A percentile compares a stretch with the other conserved stretches of the same genome.
These are phyloP conservation scores for Philopotamus ludificatus DNA, from an alignment of 1,140 invertebrate species.

Conservation along the genomic window DNA sequence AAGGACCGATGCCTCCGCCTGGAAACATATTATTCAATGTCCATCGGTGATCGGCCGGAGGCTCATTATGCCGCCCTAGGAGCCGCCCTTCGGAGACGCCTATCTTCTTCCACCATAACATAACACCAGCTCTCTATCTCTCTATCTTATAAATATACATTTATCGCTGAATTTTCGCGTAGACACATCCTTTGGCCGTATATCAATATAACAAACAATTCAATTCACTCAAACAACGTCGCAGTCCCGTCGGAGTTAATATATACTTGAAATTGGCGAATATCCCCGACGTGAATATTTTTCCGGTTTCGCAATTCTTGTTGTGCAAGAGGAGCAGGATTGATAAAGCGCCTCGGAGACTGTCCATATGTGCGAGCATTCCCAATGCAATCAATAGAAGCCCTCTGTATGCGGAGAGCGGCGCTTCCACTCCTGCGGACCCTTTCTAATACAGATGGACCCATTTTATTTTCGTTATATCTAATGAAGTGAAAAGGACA, in stretches of 20 bases:
- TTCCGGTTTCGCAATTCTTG: background rate
- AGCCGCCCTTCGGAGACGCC: background rate
- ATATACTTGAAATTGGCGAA: too few relatives aligned
- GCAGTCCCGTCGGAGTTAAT: too few relatives aligned
- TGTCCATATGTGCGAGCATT: constrained; percentile 36
- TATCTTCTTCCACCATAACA: background rate
- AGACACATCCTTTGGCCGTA: background rate
- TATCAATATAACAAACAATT: background rate
- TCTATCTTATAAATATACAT: too few relatives aligned
- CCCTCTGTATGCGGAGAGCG: background rate
- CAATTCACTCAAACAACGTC: background rate
- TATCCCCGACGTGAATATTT: too few relatives aligned
- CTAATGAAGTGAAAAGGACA: constrained; percentile 22
- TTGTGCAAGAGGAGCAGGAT: constrained; percentile 9
- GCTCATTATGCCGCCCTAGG: constrained; percentile 35
- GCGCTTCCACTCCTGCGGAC: background rate
- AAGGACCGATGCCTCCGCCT: too few relatives aligned
- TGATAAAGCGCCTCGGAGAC: constrained; percentile 41
- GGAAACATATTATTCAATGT: constrained; percentile 22
- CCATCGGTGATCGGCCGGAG: constrained; percentile 34
- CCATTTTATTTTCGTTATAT: constrained; percentile 31
- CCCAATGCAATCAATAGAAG: constrained; percentile 39
- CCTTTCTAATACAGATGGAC: constrained; percentile 7
- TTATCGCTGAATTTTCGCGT: too few relatives aligned
- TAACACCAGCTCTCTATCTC: too few relatives aligned